phyloP scores from a whole-genome alignment of 2,888 invertebrate species.

The Mesoligia furuncula region DNA sequence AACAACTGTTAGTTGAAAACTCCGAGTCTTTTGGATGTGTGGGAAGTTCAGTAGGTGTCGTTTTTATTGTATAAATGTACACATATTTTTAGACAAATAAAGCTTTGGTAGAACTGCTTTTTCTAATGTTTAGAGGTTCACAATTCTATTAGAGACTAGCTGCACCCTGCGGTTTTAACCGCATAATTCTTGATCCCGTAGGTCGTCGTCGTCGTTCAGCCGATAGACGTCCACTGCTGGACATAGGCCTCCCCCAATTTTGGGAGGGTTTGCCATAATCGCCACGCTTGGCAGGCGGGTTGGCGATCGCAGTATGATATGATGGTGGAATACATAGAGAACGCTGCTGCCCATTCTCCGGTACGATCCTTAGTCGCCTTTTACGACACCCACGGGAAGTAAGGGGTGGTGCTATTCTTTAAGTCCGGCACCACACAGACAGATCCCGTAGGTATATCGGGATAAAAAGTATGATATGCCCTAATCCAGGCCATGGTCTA shows the following conservation, averaged over 20 bases:
- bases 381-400: no score
- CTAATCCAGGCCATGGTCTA: neutral
- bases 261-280: no score
- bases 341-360: no score
- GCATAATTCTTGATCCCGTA: neutral
- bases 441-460: neutral
- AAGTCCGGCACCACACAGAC: no score
- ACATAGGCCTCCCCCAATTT: no score
- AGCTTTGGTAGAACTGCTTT: neutral
- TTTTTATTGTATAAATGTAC: slow-evolving; percentile 10
- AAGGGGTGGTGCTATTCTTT: no score
- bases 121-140: slow-evolving; percentile 9
- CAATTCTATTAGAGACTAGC: neutral
- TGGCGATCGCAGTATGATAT: no score
- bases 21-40: slow-evolving; percentile 45
- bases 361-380: no score
- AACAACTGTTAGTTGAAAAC: slow-evolving; percentile 55
- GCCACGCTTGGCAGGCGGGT: no score
- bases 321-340: no score
- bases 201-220: no score
- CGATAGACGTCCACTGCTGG: no score
- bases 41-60: slow-evolving; percentile 10
- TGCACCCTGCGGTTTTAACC: neutral
- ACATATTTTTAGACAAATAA: slow-evolving; percentile 1
- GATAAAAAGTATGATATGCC: neutral